Evolutionary conservation across 2,113 vertebrate species (phyloP).

Genomic region (Gila orcuttii): DNA sequence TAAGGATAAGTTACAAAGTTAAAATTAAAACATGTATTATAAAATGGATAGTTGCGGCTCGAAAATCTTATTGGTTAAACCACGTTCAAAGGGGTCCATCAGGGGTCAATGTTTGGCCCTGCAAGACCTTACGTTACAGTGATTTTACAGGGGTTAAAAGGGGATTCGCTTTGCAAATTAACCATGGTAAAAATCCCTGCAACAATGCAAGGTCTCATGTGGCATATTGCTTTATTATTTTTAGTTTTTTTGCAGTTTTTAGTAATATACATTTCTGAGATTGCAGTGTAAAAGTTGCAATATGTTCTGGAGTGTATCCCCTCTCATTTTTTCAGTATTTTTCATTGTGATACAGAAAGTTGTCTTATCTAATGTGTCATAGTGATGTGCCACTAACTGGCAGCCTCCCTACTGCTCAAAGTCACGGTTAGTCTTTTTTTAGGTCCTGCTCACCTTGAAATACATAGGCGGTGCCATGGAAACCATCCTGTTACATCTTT

Average conservation of each 20-base stretch:
- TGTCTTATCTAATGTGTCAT: constrained; percentile 34
- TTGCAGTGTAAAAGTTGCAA: neutral
- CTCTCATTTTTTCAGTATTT: neutral
- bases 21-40: neutral
- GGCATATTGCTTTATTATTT: neutral
- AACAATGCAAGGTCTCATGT: neutral
- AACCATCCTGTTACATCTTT: constrained; percentile 31
- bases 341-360: neutral
- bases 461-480: constrained; percentile 31
- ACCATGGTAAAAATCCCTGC: neutral
- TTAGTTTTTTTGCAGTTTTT: neutral
- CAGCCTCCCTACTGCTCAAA: constrained; percentile 43
- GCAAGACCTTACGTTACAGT: neutral
- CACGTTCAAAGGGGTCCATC: neutral
- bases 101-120: neutral
- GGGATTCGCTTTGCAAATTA: neutral
- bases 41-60: neutral
- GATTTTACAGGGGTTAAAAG: neutral
- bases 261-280: neutral
- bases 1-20: neutral
- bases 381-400: constrained; percentile 11
- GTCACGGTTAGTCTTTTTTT: constrained; percentile 49
- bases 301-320: neutral
- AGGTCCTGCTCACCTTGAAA: constrained; percentile 50
- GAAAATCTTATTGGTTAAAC: neutral